Evolutionary conservation across 2,888 invertebrate genomes (phyloP).

Genomic region (Nemotelus nigrinus): DNA sequence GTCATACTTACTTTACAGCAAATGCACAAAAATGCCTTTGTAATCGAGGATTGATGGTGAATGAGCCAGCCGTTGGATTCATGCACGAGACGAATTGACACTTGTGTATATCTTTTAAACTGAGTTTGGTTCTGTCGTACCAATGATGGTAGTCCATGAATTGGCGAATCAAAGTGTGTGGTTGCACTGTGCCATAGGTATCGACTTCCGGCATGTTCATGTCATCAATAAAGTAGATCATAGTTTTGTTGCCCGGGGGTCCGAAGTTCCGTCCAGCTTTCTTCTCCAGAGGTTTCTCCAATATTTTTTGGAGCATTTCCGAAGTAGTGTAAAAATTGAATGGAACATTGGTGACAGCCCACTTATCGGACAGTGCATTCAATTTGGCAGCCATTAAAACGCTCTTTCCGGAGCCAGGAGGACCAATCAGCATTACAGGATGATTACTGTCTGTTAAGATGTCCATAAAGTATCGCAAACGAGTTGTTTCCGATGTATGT

Average conservation of each 20-base stretch:
- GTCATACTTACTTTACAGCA: constrained; percentile 74
- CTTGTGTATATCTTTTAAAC: constrained; percentile 90
- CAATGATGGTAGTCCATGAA: constrained; percentile 95
- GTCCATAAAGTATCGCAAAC: constrained; percentile 88
- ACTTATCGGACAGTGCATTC: constrained; percentile 76
- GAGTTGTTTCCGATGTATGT: constrained; percentile 88
- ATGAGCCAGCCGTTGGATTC: constrained; percentile 96
- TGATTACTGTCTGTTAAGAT: constrained; percentile 78
- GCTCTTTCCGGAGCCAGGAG: constrained; percentile 91
- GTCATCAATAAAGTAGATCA: constrained; percentile 95
- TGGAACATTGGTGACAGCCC: constrained; percentile 86
- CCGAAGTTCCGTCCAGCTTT: constrained; percentile 94
- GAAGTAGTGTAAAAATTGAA: constrained; percentile 96
- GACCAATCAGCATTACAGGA: constrained; percentile 91
- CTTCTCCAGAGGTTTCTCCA: constrained; percentile 93
- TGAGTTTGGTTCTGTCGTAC: constrained; percentile 89
- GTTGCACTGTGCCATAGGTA: constrained; percentile 92
- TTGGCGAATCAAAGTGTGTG: constrained; percentile 91
- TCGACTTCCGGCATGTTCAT: constrained; percentile 98
- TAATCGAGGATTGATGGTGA: constrained; percentile 89
- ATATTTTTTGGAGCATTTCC: constrained; percentile 85
- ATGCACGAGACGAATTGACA: constrained; percentile 95
- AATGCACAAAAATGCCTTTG: constrained; percentile 90
- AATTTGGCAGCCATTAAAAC: constrained; percentile 90
- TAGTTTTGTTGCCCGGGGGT: constrained; percentile 89